Percentiles rank a stretch among this genome's conserved stretches.
Evolutionary conservation across 2,888 invertebrate species (phyloP).

Genomic region (Scaeva pyrastri): DNA sequence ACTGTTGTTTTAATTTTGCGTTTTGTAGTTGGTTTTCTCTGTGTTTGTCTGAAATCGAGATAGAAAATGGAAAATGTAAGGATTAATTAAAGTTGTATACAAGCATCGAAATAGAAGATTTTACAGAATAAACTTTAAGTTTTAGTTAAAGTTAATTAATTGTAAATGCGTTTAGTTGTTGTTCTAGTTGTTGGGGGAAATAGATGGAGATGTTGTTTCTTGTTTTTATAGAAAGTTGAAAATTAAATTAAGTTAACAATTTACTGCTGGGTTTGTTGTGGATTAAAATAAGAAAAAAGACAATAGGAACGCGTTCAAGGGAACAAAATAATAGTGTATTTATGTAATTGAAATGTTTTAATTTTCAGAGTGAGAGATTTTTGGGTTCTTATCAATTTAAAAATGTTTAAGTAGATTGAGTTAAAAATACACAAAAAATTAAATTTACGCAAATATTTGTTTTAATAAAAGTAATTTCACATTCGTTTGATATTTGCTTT

Average conservation of each 20-base stretch:
- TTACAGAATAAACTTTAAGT: not conserved
- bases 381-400: no score
- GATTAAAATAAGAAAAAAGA: no score
- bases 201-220: no score
- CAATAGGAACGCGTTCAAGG: no score
- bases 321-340: no score
- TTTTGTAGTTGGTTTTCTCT: constrained; percentile 1
- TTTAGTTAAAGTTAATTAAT: constrained; percentile 15
- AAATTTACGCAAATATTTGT: not conserved
- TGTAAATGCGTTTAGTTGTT: constrained; percentile 1
- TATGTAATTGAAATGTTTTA: no score
- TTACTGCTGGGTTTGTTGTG: not conserved
- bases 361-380: no score
- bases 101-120: not conserved
- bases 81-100: constrained; percentile 14
- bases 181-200: constrained; percentile 20
- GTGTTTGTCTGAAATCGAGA: constrained; percentile 27
- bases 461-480: not conserved
- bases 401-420: not conserved
- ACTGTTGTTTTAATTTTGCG: not conserved
- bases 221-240: constrained; percentile 16
- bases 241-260: constrained; percentile 7
- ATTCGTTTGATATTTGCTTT: not conserved
- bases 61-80: constrained; percentile 12
- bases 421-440: no score